A percentile compares a stretch with the other conserved stretches of the same genome.
These are phyloP conservation scores for Oncorhynchus tshawytscha DNA, from an alignment of 2,113 vertebrate genomes.

Conservation along the genomic window DNA sequence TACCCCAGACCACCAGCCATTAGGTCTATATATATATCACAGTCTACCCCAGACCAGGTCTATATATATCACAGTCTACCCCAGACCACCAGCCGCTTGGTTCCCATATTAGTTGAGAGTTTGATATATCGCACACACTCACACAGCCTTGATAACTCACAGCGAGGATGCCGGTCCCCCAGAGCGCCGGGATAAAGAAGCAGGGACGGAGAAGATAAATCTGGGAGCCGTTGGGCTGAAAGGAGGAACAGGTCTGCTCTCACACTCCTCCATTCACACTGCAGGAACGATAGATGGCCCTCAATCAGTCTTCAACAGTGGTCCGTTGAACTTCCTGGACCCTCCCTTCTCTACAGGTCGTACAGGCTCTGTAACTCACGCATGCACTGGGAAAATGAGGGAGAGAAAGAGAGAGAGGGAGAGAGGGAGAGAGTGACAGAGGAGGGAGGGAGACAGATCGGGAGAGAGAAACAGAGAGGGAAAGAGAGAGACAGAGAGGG, in stretches of 20 bases:
- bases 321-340: constrained; percentile 7
- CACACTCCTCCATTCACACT: constrained; percentile 31
- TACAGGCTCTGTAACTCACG: neutral
- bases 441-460: neutral
- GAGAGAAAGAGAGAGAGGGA: constrained; percentile 15
- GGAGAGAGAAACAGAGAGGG: constrained; percentile 35
- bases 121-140: constrained; percentile 35
- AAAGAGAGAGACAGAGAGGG: neutral
- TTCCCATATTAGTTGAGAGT: neutral
- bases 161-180: constrained; percentile 12
- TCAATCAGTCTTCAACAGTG: constrained; percentile 42
- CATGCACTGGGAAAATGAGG: constrained; percentile 17
- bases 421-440: neutral
- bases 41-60: no score
- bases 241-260: no score
- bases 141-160: constrained; percentile 36
- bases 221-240: no score
- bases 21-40: no score
- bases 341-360: neutral
- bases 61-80: no score
- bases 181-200: constrained; percentile 15
- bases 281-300: constrained; percentile 42
- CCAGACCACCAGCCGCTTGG: no score
- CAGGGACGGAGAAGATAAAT: neutral
- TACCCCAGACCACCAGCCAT: no score